Percentiles rank a stretch among this genome's conserved stretches.
Evolutionary conservation across 2,888 invertebrate genomes (phyloP).

Genomic region (Xestia rhomboidea): DNA sequence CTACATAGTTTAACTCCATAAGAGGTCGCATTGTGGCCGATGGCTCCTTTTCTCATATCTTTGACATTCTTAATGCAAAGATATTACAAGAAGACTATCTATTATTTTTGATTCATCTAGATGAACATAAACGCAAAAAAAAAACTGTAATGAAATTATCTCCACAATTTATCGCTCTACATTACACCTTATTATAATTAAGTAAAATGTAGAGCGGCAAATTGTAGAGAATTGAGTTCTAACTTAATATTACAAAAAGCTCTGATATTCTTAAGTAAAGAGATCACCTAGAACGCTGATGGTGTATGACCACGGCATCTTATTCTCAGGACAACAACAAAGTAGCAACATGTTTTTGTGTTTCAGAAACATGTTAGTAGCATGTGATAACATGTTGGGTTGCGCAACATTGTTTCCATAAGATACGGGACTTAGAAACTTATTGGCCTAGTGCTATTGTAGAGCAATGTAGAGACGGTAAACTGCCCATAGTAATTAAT

Average conservation of each 20-base stretch:
- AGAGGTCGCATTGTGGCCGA: background rate
- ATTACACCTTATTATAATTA: constrained; percentile 24
- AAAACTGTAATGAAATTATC: background rate
- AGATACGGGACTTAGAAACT: background rate
- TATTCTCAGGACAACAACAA: background rate
- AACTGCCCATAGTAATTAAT: constrained; percentile 40
- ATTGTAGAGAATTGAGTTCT: constrained; percentile 42
- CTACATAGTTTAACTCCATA: background rate
- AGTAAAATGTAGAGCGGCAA: constrained; percentile 32
- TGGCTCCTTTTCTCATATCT: background rate
- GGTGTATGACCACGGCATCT: background rate
- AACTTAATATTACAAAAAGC: background rate
- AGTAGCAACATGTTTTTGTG: background rate
- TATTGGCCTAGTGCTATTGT: constrained; percentile 9
- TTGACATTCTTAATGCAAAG: background rate
- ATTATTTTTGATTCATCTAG: background rate
- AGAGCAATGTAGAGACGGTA: constrained; percentile 19
- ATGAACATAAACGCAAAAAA: background rate
- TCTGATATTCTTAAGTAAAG: constrained; percentile 4
- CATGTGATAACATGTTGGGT: background rate
- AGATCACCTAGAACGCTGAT: background rate
- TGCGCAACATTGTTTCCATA: background rate
- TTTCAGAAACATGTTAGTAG: background rate
- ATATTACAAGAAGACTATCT: background rate
- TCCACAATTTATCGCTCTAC: constrained; percentile 2